Evolutionary conservation across 2,113 vertebrate genomes (phyloP).

Genomic region (Pelecanoides urinatrix): DNA sequence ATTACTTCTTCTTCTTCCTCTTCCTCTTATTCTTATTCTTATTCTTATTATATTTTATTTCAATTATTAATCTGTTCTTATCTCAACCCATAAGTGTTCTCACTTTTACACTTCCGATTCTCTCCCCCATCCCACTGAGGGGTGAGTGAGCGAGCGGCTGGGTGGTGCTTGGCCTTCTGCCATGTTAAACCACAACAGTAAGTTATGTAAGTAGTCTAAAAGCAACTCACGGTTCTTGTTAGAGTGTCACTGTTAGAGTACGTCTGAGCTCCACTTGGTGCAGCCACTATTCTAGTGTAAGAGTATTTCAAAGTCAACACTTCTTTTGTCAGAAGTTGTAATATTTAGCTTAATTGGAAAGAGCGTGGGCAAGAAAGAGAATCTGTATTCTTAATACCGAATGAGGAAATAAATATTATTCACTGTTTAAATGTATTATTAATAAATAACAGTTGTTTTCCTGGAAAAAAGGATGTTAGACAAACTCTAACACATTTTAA

Average conservation of each 20-base stretch:
- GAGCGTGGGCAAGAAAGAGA: not conserved
- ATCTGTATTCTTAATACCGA: not conserved
- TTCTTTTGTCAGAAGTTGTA: not conserved
- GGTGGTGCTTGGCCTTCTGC: no score
- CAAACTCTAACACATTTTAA: not conserved
- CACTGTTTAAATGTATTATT: not conserved
- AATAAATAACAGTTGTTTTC: not conserved
- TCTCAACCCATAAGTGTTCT: no score
- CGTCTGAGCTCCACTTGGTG: not conserved
- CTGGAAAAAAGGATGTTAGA: not conserved
- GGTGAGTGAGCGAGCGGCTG: no score
- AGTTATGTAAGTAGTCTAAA: not conserved
- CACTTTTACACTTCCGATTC: no score
- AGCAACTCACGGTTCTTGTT: not conserved
- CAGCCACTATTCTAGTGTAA: not conserved
- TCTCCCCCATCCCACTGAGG: no score
- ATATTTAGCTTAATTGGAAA: not conserved
- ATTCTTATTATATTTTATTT: no score
- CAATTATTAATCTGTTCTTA: no score
- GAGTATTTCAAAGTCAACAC: not conserved
- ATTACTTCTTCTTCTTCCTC: no score
- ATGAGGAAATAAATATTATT: not conserved
- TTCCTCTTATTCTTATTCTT: no score
- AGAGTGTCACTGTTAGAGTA: not conserved
- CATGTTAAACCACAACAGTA: no score